These are phyloP conservation scores for Sebastes cheni DNA, from an alignment of 2,797 vertebrate genomes.

Conservation along the genomic window DNA sequence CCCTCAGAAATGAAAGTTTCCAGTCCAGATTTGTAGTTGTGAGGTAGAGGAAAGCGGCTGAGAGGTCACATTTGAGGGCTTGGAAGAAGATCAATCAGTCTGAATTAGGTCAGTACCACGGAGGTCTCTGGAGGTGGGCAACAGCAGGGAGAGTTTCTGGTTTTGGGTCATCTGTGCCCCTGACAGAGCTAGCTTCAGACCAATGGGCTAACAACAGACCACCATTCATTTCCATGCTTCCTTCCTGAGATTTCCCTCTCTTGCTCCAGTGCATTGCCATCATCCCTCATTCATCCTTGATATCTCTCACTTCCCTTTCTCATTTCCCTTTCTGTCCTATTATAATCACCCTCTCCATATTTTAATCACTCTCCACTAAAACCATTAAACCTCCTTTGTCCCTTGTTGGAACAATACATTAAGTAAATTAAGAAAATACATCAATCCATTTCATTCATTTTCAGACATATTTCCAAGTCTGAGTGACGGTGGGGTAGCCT, in stretches of 20 bases:
- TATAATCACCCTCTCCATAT: conserved; percentile 50
- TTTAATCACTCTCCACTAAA: conserved; percentile 55
- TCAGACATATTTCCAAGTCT: conserved; percentile 19
- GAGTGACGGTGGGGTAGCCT: background rate
- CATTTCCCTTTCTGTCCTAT: conserved; percentile 56
- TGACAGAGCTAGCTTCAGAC: conserved; percentile 64
- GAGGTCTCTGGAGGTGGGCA: conserved; percentile 68
- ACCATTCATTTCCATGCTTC: conserved; percentile 54
- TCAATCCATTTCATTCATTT: conserved; percentile 32
- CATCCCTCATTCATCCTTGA: conserved; percentile 51
- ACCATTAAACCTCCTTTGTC: conserved; percentile 53
- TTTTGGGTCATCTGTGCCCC: conserved; percentile 80
- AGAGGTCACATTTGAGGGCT: conserved; percentile 70
- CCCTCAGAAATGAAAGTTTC: conserved; percentile 37
- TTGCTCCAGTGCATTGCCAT: conserved; percentile 22
- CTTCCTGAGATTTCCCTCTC: conserved; percentile 37
- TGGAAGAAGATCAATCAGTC: conserved; percentile 78
- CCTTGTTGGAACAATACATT: conserved; percentile 56
- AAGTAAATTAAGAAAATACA: conserved; percentile 28
- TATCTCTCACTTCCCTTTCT: conserved; percentile 58
- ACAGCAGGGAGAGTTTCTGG: conserved; percentile 64
- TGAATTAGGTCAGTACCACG: conserved; percentile 77
- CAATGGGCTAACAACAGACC: conserved; percentile 66
- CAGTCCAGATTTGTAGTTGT: conserved; percentile 31
- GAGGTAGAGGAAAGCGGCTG: conserved; percentile 49